Conservation (phyloP, 1,140 invertebrate genomes). For the Meloidogyne hapla region DNA sequence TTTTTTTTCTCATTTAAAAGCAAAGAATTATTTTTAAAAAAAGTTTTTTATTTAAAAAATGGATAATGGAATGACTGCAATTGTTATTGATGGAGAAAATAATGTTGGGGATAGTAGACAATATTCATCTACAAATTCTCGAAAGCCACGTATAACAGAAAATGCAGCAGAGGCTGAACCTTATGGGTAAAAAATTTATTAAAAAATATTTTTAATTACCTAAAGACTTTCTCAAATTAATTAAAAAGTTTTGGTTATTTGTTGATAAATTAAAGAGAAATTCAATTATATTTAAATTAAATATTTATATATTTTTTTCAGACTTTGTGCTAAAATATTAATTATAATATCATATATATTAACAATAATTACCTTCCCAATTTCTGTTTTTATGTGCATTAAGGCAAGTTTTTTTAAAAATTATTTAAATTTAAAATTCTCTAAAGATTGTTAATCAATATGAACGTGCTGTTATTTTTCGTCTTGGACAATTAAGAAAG, state of each 20-base stretch:
- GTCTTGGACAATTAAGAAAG: slow-evolving; percentile 67
- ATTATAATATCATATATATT: slow-evolving; percentile 79
- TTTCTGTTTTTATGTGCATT: slow-evolving; percentile 87
- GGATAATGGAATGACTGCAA: background rate
- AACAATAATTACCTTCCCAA: slow-evolving; percentile 84
- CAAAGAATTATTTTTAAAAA: background rate
- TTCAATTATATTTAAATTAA: background rate
- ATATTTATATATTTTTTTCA: background rate
- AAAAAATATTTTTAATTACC: background rate
- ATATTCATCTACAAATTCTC: background rate
- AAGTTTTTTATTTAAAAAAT: background rate
- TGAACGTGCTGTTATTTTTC: slow-evolving; percentile 67
- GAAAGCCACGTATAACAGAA: background rate
- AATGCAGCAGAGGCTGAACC: slow-evolving; percentile 13
- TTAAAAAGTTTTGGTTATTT: too few species aligned
- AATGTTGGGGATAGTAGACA: background rate
- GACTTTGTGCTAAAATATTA: slow-evolving; percentile 67
- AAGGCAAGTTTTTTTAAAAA: slow-evolving; percentile 73
- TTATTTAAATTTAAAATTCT: background rate
- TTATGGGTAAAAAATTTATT: slow-evolving; percentile 26
- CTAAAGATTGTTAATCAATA: slow-evolving; percentile 57
- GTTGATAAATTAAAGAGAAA: too few species aligned
- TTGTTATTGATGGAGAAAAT: background rate
- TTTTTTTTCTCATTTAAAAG: background rate
- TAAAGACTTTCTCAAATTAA: background rate